Percentiles rank a stretch among this genome's conserved stretches.
These are phyloP conservation scores for Dasypolia templi DNA, from an alignment of 2,888 invertebrate species.

Conservation along the genomic window DNA sequence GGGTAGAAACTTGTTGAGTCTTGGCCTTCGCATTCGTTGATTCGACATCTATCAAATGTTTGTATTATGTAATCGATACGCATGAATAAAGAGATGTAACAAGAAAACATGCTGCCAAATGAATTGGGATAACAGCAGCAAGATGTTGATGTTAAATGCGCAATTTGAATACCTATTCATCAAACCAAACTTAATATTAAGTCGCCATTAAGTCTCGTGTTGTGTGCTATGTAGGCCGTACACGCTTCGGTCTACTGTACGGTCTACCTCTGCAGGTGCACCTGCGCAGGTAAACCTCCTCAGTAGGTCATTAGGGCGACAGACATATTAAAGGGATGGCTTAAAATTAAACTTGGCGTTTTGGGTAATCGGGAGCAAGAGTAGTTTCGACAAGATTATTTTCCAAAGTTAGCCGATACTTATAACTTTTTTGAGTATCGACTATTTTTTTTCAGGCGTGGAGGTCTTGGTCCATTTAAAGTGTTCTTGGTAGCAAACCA, in stretches of 20 bases:
- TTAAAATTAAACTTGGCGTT: not conserved
- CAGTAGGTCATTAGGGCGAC: not conserved
- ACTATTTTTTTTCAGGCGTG: too few relatives aligned
- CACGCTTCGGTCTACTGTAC: too few relatives aligned
- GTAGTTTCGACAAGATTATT: not conserved
- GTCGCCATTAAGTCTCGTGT: not conserved
- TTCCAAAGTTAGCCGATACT: not conserved
- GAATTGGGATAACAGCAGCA: not conserved
- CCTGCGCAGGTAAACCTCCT: too few relatives aligned
- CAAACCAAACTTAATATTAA: not conserved
- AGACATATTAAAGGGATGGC: not conserved
- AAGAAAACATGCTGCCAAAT: not conserved
- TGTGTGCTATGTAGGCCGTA: too few relatives aligned
- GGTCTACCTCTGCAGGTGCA: too few relatives aligned
- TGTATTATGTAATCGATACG: not conserved
- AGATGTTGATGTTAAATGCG: not conserved
- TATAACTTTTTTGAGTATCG: not conserved
- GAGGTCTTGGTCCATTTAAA: not conserved
- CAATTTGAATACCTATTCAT: not conserved
- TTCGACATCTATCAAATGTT: slow-evolving; percentile 72
- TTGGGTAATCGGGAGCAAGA: not conserved
- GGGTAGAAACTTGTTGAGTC: slow-evolving; percentile 62
- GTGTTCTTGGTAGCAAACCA: not conserved
- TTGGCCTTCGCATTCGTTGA: slow-evolving; percentile 78
- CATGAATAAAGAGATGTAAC: not conserved